A percentile compares a stretch with the other conserved stretches of the same genome.
Conservation (phyloP, 2,888 invertebrate species). For the Sinodicranocentrus sp. region DNA sequence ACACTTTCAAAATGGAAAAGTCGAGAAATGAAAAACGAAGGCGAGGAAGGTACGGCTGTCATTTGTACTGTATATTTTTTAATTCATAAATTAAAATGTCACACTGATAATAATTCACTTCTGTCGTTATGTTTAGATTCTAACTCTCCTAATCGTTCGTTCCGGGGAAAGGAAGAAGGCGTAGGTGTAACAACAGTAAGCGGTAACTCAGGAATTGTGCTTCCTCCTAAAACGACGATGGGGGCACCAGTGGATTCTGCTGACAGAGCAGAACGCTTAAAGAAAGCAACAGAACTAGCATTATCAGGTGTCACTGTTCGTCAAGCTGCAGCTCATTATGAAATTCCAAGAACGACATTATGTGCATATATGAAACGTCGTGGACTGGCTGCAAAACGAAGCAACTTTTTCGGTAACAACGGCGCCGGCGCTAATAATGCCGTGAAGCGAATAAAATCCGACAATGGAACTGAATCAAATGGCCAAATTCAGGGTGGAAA, state of each 20-base stretch:
- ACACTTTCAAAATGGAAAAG: constrained; percentile 76
- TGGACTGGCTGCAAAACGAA: constrained; percentile 71
- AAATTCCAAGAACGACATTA: constrained; percentile 82
- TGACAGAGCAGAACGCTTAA: constrained; percentile 75
- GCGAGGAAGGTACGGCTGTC: constrained; percentile 41
- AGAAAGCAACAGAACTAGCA: constrained; percentile 75
- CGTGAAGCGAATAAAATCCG: constrained; percentile 34
- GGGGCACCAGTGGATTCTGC: constrained; percentile 65
- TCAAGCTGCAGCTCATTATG: constrained; percentile 82
- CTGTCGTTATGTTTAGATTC: neutral
- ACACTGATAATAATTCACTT: neutral
- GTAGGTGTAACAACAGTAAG: neutral
- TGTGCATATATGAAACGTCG: constrained; percentile 84
- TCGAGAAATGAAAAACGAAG: constrained; percentile 61
- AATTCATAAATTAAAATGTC: neutral
- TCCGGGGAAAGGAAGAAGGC: constrained; percentile 2
- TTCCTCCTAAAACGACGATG: constrained; percentile 58
- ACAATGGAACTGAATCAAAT: constrained; percentile 19
- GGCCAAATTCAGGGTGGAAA: constrained; percentile 40
- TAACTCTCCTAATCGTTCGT: constrained; percentile 42
- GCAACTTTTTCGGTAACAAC: constrained; percentile 52
- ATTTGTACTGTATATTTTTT: neutral
- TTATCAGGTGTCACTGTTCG: constrained; percentile 82
- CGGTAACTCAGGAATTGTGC: neutral
- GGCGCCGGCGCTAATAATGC: constrained; percentile 17